Evolutionary conservation across 1,140 invertebrate species (phyloP).

Genomic region (Pseudachorutes palmiensis): DNA sequence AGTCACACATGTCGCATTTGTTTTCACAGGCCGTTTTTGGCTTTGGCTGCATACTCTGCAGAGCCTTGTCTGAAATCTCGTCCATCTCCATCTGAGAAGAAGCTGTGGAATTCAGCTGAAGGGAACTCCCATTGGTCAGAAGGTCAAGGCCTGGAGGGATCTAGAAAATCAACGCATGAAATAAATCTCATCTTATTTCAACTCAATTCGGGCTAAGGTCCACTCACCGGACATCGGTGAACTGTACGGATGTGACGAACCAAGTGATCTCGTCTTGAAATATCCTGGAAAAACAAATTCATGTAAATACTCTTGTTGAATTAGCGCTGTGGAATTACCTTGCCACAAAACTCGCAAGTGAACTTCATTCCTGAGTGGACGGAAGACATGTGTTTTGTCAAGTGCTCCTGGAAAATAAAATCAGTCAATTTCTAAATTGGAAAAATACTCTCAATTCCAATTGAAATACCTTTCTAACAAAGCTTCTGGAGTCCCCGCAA

Average conservation of each 20-base stretch:
- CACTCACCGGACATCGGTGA: constrained; percentile 15
- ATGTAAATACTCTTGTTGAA: neutral
- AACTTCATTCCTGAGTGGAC: constrained; percentile 35
- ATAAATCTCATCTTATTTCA: neutral
- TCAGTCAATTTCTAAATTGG: neutral
- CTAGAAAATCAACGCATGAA: constrained; percentile 7
- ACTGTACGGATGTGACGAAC: constrained; percentile 34
- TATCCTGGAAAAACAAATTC: constrained; percentile 18
- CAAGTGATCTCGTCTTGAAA: constrained; percentile 35
- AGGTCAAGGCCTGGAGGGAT: constrained; percentile 22
- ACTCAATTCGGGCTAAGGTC: neutral
- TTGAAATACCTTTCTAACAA: constrained; percentile 9
- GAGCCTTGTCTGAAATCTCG: constrained; percentile 22
- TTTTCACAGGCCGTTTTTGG: constrained; percentile 35
- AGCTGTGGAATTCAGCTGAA: neutral
- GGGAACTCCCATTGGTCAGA: too few species aligned
- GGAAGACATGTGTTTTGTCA: constrained; percentile 31
- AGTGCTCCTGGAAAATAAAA: constrained; percentile 28
- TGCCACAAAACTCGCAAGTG: constrained; percentile 36
- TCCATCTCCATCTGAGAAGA: neutral
- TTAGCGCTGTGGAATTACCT: neutral
- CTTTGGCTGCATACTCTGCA: constrained; percentile 35
- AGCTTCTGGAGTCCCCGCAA: constrained; percentile 25
- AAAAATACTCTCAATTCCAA: neutral
- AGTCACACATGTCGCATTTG: constrained; percentile 33